phyloP scores from a whole-genome alignment of 2,113 vertebrate genomes.

The Herpailurus yagouaroundi region DNA sequence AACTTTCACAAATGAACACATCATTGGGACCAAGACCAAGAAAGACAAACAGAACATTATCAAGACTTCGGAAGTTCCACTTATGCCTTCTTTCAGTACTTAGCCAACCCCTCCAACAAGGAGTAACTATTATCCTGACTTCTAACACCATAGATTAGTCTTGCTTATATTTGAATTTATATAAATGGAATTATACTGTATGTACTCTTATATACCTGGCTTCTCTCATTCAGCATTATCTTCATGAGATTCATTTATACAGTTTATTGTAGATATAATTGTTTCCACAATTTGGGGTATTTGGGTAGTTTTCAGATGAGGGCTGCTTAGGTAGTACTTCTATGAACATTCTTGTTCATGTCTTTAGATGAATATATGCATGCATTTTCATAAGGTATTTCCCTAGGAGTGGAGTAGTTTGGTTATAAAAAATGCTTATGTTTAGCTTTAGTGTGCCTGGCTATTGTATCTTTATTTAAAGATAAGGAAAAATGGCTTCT shows the following conservation, averaged over 20 bases:
- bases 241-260: neutral
- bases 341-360: neutral
- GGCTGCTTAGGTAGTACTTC: neutral
- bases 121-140: neutral
- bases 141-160: neutral
- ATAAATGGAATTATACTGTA: neutral
- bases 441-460: neutral
- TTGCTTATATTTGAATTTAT: neutral
- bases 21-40: neutral
- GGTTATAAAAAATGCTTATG: neutral
- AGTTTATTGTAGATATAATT: neutral
- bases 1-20: neutral
- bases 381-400: neutral
- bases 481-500: neutral
- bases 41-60: neutral
- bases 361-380: neutral
- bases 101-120: neutral
- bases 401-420: neutral
- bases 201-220: neutral
- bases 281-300: neutral
- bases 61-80: neutral
- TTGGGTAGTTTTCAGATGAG: neutral
- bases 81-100: neutral
- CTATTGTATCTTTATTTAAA: conserved; percentile 3
- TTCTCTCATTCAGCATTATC: neutral